These are phyloP conservation scores for Empis stercorea DNA, from an alignment of 2,888 invertebrate genomes.

Conservation along the genomic window DNA sequence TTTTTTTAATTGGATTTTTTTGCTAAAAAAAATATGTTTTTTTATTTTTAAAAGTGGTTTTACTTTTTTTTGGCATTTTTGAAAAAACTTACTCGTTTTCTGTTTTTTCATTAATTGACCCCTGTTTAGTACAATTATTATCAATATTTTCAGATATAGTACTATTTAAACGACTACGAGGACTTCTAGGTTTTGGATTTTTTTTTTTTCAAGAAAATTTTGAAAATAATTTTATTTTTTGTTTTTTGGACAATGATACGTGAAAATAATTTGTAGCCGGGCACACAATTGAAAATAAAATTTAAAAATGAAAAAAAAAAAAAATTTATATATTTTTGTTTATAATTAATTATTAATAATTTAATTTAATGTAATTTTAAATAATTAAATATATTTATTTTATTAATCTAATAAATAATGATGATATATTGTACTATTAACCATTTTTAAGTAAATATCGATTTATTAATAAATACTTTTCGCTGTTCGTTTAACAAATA, in stretches of 20 bases:
- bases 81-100: not conserved
- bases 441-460: no score
- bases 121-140: not conserved
- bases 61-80: not conserved
- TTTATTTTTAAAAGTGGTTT: not conserved
- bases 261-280: no score
- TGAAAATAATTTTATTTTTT: not conserved
- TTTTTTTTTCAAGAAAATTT: not conserved
- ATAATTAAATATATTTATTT: no score
- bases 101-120: not conserved
- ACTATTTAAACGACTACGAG: not conserved
- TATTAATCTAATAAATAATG: slow-evolving; percentile 10
- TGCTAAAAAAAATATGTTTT: not conserved
- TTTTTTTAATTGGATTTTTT: not conserved
- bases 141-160: not conserved
- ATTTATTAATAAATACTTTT: no score
- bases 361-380: no score
- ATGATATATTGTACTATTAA: not conserved
- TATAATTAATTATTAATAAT: no score
- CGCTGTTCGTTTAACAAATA: no score
- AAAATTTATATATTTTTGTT: no score
- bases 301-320: not conserved
- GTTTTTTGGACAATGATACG: not conserved
- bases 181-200: not conserved
- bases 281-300: no score